A percentile compares a stretch with the other conserved stretches of the same genome.
phyloP scores from a whole-genome alignment of 2,888 invertebrate genomes.

The Mythimna ferrago region DNA sequence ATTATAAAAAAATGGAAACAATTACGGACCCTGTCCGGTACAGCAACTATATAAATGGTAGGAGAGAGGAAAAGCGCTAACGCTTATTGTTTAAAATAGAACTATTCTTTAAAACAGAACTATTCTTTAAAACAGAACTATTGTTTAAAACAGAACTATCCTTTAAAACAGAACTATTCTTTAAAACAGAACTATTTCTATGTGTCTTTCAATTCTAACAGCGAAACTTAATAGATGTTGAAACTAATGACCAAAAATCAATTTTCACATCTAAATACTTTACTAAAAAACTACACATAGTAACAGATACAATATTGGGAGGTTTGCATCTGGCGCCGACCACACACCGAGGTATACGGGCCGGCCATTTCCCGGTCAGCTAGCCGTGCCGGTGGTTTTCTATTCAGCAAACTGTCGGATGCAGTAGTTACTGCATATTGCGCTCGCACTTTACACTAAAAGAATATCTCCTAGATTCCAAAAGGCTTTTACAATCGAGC shows the following conservation, averaged over 20 bases:
- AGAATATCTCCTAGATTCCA: slow-evolving; percentile 20
- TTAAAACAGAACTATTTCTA: not conserved
- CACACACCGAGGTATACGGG: slow-evolving; percentile 38
- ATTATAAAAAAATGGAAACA: too few species aligned
- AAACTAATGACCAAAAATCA: too few species aligned
- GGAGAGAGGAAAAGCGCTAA: too few species aligned
- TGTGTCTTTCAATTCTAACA: not conserved
- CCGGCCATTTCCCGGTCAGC: slow-evolving; percentile 12
- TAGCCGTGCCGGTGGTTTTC: slow-evolving; percentile 50
- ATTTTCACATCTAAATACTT: too few species aligned
- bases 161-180: not conserved
- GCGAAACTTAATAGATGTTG: not conserved
- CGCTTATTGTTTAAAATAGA: too few species aligned
- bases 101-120: not conserved
- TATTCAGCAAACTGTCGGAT: slow-evolving; percentile 60
- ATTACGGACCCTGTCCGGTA: too few species aligned
- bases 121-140: not conserved
- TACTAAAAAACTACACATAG: not conserved
- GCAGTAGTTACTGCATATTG: slow-evolving; percentile 71
- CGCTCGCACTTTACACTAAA: slow-evolving; percentile 44
- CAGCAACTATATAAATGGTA: too few species aligned
- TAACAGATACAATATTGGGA: slow-evolving; percentile 37
- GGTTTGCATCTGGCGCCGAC: slow-evolving; percentile 46
- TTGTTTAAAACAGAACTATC: too few species aligned
- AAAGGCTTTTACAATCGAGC: slow-evolving; percentile 13